Evolutionary conservation across 2,113 vertebrate species (phyloP).

Genomic region (Podarcis muralis): DNA sequence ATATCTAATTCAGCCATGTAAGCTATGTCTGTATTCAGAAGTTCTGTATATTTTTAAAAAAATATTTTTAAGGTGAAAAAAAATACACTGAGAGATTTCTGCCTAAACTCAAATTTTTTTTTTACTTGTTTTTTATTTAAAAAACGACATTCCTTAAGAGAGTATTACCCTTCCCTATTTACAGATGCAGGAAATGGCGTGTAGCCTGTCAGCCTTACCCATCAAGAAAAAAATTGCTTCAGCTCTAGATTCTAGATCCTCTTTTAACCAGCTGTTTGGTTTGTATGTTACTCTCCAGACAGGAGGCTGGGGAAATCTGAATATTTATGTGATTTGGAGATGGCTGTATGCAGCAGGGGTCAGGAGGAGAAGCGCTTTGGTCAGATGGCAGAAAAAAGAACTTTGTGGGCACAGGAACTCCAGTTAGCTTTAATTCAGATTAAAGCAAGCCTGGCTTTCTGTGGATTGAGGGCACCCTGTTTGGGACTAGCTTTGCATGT

Average conservation of each 20-base stretch:
- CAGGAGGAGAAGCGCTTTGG: not conserved
- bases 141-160: not conserved
- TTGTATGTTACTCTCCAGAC: not conserved
- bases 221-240: not conserved
- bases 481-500: not conserved
- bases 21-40: constrained; percentile 49
- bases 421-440: not conserved
- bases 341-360: not conserved
- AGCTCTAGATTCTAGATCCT: not conserved
- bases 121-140: not conserved
- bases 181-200: not conserved
- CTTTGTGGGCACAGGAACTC: not conserved
- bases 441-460: not conserved
- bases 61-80: constrained; percentile 67
- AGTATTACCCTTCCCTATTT: not conserved
- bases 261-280: not conserved
- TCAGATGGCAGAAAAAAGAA: not conserved
- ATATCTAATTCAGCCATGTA: constrained; percentile 56
- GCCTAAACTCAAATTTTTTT: not conserved
- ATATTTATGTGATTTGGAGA: not conserved
- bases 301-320: not conserved
- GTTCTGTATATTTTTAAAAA: constrained; percentile 65
- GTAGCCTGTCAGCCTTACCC: not conserved
- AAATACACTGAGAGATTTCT: constrained; percentile 70
- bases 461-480: not conserved